These are phyloP conservation scores for Elgaria multicarinata DNA, from an alignment of 2,113 vertebrate genomes.

Conservation along the genomic window DNA sequence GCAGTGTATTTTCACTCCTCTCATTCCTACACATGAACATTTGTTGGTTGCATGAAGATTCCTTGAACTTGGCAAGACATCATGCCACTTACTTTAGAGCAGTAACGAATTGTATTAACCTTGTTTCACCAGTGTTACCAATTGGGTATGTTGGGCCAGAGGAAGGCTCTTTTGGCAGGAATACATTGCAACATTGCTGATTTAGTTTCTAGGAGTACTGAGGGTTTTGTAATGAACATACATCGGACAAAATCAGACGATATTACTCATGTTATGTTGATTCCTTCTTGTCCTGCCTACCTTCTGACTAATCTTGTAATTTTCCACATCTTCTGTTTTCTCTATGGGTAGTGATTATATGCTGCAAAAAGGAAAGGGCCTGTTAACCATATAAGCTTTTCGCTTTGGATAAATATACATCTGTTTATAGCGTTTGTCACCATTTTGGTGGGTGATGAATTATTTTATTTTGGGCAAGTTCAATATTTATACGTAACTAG, in stretches of 20 bases:
- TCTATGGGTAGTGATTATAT: background rate
- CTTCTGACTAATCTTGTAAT: background rate
- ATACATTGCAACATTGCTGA: background rate
- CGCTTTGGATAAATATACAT: background rate
- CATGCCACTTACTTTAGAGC: conserved; percentile 22
- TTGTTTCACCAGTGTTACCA: conserved; percentile 4
- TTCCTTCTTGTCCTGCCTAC: background rate
- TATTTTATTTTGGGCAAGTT: background rate
- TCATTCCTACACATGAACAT: background rate
- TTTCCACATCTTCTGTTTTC: background rate
- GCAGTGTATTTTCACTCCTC: background rate
- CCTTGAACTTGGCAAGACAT: conserved; percentile 19
- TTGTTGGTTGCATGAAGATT: conserved; percentile 29
- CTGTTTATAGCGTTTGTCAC: background rate
- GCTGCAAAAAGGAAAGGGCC: background rate
- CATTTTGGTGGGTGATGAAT: background rate
- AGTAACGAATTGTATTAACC: background rate
- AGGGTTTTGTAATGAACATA: background rate
- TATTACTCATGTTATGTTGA: background rate
- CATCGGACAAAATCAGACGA: background rate
- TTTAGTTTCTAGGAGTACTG: background rate
- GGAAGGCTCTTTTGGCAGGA: background rate
- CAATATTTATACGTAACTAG: background rate
- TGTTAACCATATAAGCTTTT: background rate
- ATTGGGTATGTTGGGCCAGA: background rate